A percentile compares a stretch with the other conserved stretches of the same genome.
These are phyloP conservation scores for Chiloscyllium punctatum DNA, from an alignment of 2,797 vertebrate species.

Conservation along the genomic window DNA sequence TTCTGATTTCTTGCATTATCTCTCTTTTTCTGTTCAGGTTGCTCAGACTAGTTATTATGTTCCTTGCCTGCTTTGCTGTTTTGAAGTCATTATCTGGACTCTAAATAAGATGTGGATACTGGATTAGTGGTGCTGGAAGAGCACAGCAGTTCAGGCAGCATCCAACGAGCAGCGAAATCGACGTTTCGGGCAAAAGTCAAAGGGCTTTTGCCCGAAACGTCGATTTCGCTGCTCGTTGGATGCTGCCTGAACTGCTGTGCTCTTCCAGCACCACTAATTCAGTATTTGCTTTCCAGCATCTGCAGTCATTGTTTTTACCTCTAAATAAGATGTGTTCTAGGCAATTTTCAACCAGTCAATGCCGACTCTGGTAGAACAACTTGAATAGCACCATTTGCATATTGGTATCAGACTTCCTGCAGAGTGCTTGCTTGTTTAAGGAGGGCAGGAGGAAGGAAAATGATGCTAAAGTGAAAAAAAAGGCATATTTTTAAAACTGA, in stretches of 20 bases:
- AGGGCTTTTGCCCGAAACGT: too few relatives aligned
- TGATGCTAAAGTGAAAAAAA: not conserved
- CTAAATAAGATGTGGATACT: not conserved
- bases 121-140: too few relatives aligned
- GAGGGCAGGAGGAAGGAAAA: not conserved
- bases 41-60: not conserved
- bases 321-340: not conserved
- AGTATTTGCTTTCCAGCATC: too few relatives aligned
- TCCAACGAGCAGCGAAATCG: too few relatives aligned
- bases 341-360: not conserved
- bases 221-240: too few relatives aligned
- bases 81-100: not conserved
- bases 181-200: too few relatives aligned
- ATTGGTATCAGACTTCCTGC: not conserved
- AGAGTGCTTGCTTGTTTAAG: not conserved
- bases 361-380: not conserved
- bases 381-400: not conserved
- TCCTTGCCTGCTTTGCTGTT: not conserved
- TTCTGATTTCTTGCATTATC: too few relatives aligned
- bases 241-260: too few relatives aligned
- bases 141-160: too few relatives aligned
- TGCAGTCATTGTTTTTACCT: too few relatives aligned
- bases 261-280: too few relatives aligned
- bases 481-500: not conserved
- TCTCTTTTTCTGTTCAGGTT: too few relatives aligned